A percentile compares a stretch with the other conserved stretches of the same genome.
These are phyloP conservation scores for Agelaius tricolor DNA, from an alignment of 2,113 vertebrate species.

Conservation along the genomic window DNA sequence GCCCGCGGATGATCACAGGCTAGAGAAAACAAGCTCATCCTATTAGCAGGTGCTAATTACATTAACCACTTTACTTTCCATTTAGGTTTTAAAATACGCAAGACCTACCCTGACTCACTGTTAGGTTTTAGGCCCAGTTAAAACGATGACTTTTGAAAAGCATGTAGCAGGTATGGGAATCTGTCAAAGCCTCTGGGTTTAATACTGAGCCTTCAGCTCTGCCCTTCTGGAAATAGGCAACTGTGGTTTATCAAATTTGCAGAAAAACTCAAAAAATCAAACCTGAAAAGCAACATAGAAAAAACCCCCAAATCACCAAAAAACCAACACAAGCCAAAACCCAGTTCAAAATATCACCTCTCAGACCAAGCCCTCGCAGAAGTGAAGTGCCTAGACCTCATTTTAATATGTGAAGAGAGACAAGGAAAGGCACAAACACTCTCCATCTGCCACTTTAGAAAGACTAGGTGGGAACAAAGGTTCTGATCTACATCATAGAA, in stretches of 20 bases:
- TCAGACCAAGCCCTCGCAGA: background rate
- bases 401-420: background rate
- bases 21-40: background rate
- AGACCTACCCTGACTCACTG: background rate
- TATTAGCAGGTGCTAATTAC: background rate
- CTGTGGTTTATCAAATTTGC: accelerated
- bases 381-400: background rate
- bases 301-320: too few species aligned
- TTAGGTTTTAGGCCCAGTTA: background rate
- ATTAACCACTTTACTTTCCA: background rate
- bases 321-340: background rate
- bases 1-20: accelerated
- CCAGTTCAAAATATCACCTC: background rate
- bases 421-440: background rate
- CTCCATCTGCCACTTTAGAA: background rate
- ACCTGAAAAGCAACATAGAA: background rate
- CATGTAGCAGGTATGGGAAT: accelerated
- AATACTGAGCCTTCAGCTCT: background rate
- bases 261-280: background rate
- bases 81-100: background rate
- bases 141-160: background rate
- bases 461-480: background rate
- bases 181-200: background rate
- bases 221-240: background rate
- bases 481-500: background rate